Percentiles rank a stretch among this genome's conserved stretches.
Conservation (phyloP, 53 echinoderm and acorn worm species). For the Luidia sarsii region DNA sequence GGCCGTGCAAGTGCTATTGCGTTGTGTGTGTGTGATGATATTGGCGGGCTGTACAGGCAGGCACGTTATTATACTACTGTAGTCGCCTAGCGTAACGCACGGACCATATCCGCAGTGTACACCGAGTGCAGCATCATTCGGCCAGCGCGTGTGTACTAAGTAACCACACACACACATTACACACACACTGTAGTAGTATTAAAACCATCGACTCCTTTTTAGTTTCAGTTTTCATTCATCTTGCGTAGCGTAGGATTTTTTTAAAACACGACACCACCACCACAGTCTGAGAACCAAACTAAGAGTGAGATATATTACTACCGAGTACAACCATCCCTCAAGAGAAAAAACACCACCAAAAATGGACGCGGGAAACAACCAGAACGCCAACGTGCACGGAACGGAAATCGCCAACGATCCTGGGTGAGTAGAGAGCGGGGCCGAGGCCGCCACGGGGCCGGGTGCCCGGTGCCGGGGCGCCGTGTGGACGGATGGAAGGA, state of each 20-base stretch:
- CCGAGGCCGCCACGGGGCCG: too few relatives aligned
- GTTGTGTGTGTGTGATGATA: conserved; percentile 25
- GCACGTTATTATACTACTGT: conserved; percentile 18
- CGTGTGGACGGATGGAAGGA: too few relatives aligned
- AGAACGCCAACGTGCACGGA: conserved; percentile 43
- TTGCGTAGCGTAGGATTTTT: conserved; percentile 64
- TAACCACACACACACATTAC: background rate
- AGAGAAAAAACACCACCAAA: conserved; percentile 1
- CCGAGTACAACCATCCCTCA: background rate
- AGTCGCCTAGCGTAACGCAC: conserved; percentile 35
- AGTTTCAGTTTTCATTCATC: conserved; percentile 55
- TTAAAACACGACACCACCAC: too few relatives aligned
- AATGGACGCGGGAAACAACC: conserved; percentile 67
- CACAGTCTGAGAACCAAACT: too few relatives aligned
- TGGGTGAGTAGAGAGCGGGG: conserved; percentile 53
- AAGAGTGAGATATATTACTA: too few relatives aligned
- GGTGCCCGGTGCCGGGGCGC: too few relatives aligned
- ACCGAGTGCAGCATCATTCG: background rate
- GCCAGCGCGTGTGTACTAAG: conserved; percentile 20
- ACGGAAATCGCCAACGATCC: conserved; percentile 69
- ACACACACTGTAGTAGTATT: conserved; percentile 15
- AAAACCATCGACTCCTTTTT: conserved; percentile 10
- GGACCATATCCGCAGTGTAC: conserved; percentile 18
- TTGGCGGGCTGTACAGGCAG: conserved; percentile 36
- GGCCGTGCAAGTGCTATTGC: background rate